These are phyloP conservation scores for Diachasmimorpha longicaudata DNA, from an alignment of 1,140 invertebrate genomes.

Conservation along the genomic window DNA sequence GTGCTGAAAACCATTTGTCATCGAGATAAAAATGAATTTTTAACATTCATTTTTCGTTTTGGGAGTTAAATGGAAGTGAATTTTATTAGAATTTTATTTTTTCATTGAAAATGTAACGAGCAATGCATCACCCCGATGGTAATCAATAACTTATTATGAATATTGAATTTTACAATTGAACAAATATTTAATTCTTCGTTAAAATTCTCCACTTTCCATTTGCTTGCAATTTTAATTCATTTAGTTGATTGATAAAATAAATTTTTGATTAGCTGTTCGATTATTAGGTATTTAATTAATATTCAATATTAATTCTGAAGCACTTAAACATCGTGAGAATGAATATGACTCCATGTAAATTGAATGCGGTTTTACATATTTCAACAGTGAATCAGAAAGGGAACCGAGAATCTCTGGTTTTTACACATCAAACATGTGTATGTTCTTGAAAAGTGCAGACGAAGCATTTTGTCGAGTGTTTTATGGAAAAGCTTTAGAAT, in stretches of 20 bases:
- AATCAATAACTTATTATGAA: too few species aligned
- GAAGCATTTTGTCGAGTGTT: slow-evolving; percentile 60
- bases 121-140: too few species aligned
- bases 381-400: slow-evolving; percentile 46
- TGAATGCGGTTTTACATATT: slow-evolving; percentile 63
- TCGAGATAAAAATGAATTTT: slow-evolving; percentile 4
- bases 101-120: background rate
- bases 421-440: slow-evolving; percentile 10
- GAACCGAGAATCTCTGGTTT: slow-evolving; percentile 16
- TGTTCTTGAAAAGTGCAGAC: slow-evolving; percentile 58
- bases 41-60: background rate
- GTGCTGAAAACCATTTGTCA: background rate
- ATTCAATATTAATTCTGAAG: background rate
- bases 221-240: too few species aligned
- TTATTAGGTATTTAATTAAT: too few species aligned
- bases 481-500: slow-evolving; percentile 62
- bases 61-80: too few species aligned
- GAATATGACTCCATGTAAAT: slow-evolving; percentile 54
- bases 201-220: too few species aligned
- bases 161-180: too few species aligned
- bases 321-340: background rate
- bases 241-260: too few species aligned
- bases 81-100: background rate
- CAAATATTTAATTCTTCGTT: too few species aligned
- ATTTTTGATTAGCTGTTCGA: too few species aligned